Evolutionary conservation across 2,797 vertebrate species (phyloP), one percentile per base, ranked within the genome.

Genomic region (Spea hammondii): DNA sequence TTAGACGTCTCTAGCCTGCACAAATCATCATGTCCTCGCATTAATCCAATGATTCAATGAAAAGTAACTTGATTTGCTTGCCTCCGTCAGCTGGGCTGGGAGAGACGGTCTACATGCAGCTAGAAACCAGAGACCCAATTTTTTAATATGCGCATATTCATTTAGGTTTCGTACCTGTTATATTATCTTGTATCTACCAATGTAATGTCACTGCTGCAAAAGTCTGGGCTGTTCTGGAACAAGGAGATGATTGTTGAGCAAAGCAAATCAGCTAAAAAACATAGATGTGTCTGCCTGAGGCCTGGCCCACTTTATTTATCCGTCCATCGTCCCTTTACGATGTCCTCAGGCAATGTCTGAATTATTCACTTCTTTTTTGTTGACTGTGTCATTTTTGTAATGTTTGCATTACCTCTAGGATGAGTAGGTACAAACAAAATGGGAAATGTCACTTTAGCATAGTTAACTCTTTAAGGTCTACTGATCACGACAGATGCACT

Each of bases 221-320:
- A 2, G 49, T 17, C 67, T 73, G 46, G 51, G 47, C 8, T 68
- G 48, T 14, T 7, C 70, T 46, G n/a, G 53, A 17, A 67, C 62
- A 68, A 10, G 17, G 65, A 62, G 48, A 44, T 54, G 32, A n/a
- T 17, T 6, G 60, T 46, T 68, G 46, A 62, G 59, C 4, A 62
- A 62, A 32, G 59, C 55, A 72, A 60, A 62, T 5, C 14, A 53
- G 62, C 48, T 69, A 47, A 47, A 62, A 9, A 47, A 62, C 59
- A 62, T 62, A 32, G 32, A 62, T 9, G 5, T 7, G 14, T 32
- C 5, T 62, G 59, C 14, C 12, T 62, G 6, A n/a, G 32, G 5
- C 59, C 77, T 62, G 77, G 84, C 78, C 82, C 87, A 85, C 86
- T 86, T 88, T 89, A 87, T 83, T 84, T 84, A 86, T 86, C 81